phyloP scores from a whole-genome alignment of 2,113 vertebrate species.

The Cygnus buccinator region DNA sequence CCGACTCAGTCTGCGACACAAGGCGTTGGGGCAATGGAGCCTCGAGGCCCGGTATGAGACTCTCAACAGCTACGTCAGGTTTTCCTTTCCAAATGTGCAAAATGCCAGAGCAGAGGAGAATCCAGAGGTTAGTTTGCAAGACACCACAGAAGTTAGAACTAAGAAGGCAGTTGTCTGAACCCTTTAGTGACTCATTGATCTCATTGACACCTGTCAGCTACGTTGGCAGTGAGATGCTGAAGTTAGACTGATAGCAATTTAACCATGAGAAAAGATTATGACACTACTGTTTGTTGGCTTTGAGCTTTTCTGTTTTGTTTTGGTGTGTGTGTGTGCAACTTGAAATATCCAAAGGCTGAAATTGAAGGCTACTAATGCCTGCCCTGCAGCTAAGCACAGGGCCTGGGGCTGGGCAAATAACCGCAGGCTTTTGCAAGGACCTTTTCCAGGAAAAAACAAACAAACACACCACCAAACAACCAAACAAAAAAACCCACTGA shows the following conservation, averaged over 20 bases:
- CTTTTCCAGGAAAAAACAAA: background rate
- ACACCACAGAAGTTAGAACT: background rate
- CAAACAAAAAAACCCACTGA: background rate
- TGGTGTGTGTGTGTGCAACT: background rate
- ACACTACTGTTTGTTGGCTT: background rate
- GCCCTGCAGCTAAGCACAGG: background rate
- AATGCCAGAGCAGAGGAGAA: conserved; percentile 56
- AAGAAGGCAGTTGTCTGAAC: background rate
- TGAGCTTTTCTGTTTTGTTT: background rate
- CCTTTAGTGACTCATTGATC: background rate
- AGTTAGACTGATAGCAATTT: too few species aligned
- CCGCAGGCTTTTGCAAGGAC: background rate
- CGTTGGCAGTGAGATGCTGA: background rate
- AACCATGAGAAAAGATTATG: fast-evolving
- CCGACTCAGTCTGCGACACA: conserved; percentile 83
- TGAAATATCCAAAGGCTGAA: background rate
- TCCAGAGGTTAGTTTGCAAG: conserved; percentile 44
- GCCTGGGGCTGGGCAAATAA: background rate
- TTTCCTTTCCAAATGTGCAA: conserved; percentile 72
- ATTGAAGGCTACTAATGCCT: background rate
- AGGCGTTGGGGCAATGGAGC: conserved; percentile 83
- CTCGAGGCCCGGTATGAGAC: conserved; percentile 93
- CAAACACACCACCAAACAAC: background rate
- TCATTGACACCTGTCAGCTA: fast-evolving
- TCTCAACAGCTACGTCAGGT: conserved; percentile 85